phyloP scores from a whole-genome alignment of 2,888 invertebrate species.

The Troides oblongomaculatus region DNA sequence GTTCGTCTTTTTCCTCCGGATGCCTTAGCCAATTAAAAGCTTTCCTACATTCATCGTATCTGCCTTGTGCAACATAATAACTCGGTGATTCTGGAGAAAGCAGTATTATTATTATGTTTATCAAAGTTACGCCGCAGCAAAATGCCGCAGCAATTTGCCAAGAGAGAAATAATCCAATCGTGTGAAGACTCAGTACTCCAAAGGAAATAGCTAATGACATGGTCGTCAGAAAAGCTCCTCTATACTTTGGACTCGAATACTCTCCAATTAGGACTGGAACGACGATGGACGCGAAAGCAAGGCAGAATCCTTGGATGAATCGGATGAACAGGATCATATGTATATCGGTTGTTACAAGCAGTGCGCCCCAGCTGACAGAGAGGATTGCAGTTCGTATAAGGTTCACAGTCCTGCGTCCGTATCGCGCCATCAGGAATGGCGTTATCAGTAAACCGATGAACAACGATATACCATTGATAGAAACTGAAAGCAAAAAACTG shows the following conservation, averaged over 20 bases:
- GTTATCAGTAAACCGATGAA: constrained; percentile 50
- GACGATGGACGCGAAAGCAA: constrained; percentile 69
- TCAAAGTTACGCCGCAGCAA: constrained; percentile 10
- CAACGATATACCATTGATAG: constrained; percentile 50
- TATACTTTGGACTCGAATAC: constrained; percentile 31
- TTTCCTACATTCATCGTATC: constrained; percentile 28
- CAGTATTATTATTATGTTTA: constrained; percentile 22
- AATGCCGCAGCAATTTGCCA: constrained; percentile 26
- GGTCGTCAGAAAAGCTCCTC: constrained; percentile 28
- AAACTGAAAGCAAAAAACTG: constrained; percentile 42
- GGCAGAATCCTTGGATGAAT: constrained; percentile 59
- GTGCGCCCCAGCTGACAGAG: constrained; percentile 69
- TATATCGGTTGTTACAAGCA: constrained; percentile 47
- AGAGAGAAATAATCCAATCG: constrained; percentile 16
- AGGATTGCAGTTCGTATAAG: constrained; percentile 65
- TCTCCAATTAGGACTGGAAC: constrained; percentile 30
- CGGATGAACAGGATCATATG: constrained; percentile 49
- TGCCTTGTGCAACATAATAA: constrained; percentile 21
- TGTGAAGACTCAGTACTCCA: constrained; percentile 26
- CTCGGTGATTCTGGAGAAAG: constrained; percentile 31
- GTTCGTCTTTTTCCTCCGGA: constrained; percentile 25
- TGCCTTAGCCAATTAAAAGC: constrained; percentile 28
- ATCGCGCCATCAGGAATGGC: constrained; percentile 64
- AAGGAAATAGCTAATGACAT: constrained; percentile 21
- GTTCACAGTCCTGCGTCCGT: constrained; percentile 74